phyloP scores from a whole-genome alignment of 2,888 invertebrate genomes.

The Nomada flava region DNA sequence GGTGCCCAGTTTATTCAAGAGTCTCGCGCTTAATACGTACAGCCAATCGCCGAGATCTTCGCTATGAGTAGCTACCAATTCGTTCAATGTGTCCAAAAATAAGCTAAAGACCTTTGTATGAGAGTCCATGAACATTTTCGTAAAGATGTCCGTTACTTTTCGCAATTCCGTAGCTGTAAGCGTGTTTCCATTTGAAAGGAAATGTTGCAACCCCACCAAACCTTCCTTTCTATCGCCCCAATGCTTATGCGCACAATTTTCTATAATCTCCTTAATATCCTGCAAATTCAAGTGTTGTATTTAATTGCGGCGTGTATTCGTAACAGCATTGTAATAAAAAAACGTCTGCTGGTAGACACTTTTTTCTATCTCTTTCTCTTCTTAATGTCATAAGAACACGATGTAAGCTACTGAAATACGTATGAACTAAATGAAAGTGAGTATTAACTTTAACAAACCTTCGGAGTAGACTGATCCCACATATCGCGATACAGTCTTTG shows the following conservation, averaged over 20 bases:
- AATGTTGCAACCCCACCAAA: slow-evolving; percentile 91
- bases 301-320: background rate
- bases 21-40: slow-evolving; percentile 94
- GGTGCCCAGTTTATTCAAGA: slow-evolving; percentile 95
- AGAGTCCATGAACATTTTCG: slow-evolving; percentile 98
- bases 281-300: slow-evolving; percentile 80
- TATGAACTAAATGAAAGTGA: slow-evolving; percentile 60
- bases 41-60: slow-evolving; percentile 97
- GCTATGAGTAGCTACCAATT: slow-evolving; percentile 94
- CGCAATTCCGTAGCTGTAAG: slow-evolving; percentile 90
- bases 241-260: slow-evolving; percentile 94
- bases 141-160: slow-evolving; percentile 96
- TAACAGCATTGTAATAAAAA: no score
- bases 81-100: slow-evolving; percentile 96
- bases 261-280: slow-evolving; percentile 94
- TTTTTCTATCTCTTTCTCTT: background rate
- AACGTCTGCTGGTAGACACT: no score
- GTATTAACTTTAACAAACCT: slow-evolving; percentile 83
- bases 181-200: slow-evolving; percentile 89
- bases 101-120: slow-evolving; percentile 97
- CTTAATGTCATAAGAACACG: slow-evolving; percentile 18
- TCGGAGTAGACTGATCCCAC: slow-evolving; percentile 86
- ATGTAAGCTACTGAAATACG: slow-evolving; percentile 27
- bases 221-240: slow-evolving; percentile 99
- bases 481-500: slow-evolving; percentile 89